Evolutionary conservation across 2,797 vertebrate genomes (phyloP), one percentile per base, ranked within the genome.

Genomic region (Enteromius paludinosus): DNA sequence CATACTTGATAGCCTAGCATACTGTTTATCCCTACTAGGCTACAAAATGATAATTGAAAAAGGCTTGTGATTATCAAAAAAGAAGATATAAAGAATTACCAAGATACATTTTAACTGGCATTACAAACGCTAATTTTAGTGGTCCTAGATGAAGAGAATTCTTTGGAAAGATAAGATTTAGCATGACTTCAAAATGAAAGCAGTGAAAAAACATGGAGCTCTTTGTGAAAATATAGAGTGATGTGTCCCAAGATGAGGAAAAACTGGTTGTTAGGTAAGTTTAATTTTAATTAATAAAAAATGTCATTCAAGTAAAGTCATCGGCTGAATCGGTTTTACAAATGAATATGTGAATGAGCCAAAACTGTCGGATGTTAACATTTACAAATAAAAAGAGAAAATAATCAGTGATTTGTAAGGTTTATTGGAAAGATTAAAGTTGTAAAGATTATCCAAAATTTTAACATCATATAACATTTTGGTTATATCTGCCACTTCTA

Each of bases 321-420:
- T 56, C 10, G 0, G n/a, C 54, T 56, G n/a, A 23, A 56, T 56
- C n/a, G 4, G n/a, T 18, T 52, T 52, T 52, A n/a, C 52, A 61
- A 5, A 61, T 28, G 17, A 62, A 62, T 30, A 62, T 62, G 25
- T 17, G 25, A 15, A 15, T 30, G 25, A 62, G 5, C 25, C 59
- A 17, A 30, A 62, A 11, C 10, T 56, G n/a, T 56, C 59, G 28
- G 59, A 62, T 23, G 10, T 56, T 23, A 23, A 23, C 23, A 56
- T 30, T 30, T 62, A 62, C 30, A 33, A 33, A 64, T 30, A 14
- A 20, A n/a, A 73, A 56, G 47, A 20, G 5, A 33, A 54, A 35
- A 35, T 35, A 73, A 54, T 72, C 28, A 33, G 28, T 35, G 28
- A 73, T 54, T 73, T 54, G 47, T 35, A 73, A 54, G 35, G 11